Percentiles rank a stretch among this genome's conserved stretches.
Conservation (phyloP, 30 jellyfish, hydroid and myxozoan genomes). For the Cassiopea andromeda region DNA sequence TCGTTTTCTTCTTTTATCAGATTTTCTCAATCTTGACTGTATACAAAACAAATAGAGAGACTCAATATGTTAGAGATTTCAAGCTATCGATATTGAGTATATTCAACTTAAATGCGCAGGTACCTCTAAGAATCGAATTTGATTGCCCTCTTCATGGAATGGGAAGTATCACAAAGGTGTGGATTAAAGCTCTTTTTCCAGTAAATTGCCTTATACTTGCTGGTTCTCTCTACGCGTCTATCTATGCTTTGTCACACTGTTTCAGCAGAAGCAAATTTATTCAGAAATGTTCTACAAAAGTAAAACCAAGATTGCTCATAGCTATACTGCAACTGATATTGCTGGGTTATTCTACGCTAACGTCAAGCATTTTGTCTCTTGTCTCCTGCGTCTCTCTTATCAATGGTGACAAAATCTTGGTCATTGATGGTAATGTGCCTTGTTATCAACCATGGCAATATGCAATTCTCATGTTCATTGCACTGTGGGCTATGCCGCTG, state of each 20-base stretch:
- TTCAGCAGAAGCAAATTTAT: background rate
- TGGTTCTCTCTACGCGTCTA: background rate
- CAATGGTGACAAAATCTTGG: constrained; percentile 13
- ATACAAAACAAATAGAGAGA: constrained; percentile 11
- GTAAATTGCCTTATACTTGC: background rate
- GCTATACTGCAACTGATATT: background rate
- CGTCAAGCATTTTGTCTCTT: constrained; percentile 16
- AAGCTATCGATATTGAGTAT: background rate
- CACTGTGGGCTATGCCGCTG: constrained; percentile 22
- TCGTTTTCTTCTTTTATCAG: constrained; percentile 40
- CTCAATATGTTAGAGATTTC: background rate
- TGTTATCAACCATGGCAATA: constrained; percentile 50
- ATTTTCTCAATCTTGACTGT: constrained; percentile 2
- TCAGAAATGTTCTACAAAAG: background rate
- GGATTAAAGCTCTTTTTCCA: background rate
- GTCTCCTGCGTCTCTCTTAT: constrained; percentile 31
- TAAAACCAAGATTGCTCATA: background rate
- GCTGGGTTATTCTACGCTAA: background rate
- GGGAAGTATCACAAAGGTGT: background rate
- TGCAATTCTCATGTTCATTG: constrained; percentile 3
- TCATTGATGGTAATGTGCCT: constrained; percentile 12
- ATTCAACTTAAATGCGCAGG: background rate
- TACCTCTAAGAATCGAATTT: background rate
- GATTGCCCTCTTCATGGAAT: background rate
- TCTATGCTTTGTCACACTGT: background rate